These are phyloP conservation scores for Tychaedon coryphoeus DNA, from an alignment of 2,113 vertebrate species.

Conservation along the genomic window DNA sequence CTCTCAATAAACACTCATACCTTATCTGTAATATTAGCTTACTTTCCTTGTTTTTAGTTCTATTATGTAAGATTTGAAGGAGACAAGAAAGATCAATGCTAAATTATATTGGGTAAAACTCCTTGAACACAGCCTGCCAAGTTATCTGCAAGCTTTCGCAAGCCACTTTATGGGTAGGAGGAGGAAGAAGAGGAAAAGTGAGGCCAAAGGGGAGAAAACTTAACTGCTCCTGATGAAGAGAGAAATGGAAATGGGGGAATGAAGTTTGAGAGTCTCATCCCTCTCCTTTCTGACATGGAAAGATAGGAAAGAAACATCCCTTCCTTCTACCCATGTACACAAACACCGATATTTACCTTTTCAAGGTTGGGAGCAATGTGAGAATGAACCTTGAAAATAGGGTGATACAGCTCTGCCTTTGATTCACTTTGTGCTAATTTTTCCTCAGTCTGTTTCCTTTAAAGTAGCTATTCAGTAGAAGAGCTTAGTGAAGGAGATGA, in stretches of 20 bases:
- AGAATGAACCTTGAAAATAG: background rate
- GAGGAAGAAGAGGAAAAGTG: background rate
- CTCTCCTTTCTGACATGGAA: background rate
- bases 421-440: background rate
- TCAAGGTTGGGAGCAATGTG: background rate
- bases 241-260: background rate
- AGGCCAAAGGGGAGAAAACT: background rate
- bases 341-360: fast-evolving
- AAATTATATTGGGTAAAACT: background rate
- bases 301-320: background rate
- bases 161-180: background rate
- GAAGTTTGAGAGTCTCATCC: background rate
- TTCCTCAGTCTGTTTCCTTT: background rate
- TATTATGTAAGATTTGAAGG: background rate
- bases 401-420: background rate
- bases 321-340: background rate
- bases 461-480: background rate
- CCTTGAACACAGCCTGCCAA: background rate
- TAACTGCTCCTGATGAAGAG: background rate
- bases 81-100: background rate
- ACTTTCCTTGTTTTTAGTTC: background rate
- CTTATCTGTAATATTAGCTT: background rate
- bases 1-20: background rate
- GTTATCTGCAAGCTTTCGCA: background rate
- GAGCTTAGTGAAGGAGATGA: slow-evolving; percentile 19